phyloP scores from a whole-genome alignment of 2,888 invertebrate species.

The Eupithecia centaureata region DNA sequence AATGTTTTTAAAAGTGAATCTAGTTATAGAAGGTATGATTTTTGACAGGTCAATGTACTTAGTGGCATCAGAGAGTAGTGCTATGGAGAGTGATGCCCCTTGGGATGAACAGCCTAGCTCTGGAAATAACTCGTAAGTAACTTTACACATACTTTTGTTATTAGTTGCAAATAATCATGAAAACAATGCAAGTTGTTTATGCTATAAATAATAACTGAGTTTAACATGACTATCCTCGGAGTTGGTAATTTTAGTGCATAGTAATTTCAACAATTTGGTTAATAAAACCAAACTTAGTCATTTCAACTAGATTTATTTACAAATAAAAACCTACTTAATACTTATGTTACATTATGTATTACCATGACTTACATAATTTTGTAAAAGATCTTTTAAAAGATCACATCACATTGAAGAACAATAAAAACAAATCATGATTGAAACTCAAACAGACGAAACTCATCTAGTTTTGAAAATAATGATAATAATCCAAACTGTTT shows the following conservation, averaged over 20 bases:
- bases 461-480: neutral
- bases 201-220: neutral
- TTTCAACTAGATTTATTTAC: neutral
- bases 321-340: neutral
- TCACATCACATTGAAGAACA: neutral
- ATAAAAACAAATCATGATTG: neutral
- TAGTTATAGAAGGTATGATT: neutral
- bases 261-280: too few species aligned
- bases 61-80: constrained; percentile 79
- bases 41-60: constrained; percentile 73
- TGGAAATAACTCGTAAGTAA: constrained; percentile 73
- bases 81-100: constrained; percentile 75
- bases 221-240: neutral
- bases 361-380: too few species aligned
- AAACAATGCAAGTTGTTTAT: neutral
- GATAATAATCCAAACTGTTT: neutral
- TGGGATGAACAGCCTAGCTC: constrained; percentile 70
- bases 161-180: neutral
- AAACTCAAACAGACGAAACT: neutral
- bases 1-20: too few species aligned
- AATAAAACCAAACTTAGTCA: neutral
- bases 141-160: neutral
- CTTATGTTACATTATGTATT: too few species aligned
- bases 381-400: neutral
- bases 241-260: too few species aligned